Evolutionary conservation across 2,888 invertebrate species (phyloP).

Genomic region (Chorisops tibialis): DNA sequence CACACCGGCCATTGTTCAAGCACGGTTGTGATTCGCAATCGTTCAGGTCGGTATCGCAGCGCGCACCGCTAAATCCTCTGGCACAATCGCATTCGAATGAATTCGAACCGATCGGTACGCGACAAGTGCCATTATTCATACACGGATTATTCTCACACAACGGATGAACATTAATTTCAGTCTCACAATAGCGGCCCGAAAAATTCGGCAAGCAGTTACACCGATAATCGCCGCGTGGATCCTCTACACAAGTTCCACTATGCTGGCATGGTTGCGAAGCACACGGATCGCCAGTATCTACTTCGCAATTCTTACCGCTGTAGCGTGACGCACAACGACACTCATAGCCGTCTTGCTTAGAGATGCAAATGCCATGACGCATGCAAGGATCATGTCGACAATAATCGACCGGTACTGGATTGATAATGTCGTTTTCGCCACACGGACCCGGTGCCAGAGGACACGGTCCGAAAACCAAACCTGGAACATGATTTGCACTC

Average conservation of each 20-base stretch:
- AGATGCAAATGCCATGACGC: conserved; percentile 77
- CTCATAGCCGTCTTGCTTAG: conserved; percentile 72
- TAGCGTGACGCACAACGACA: conserved; percentile 82
- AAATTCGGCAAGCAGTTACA: conserved; percentile 69
- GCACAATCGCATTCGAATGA: conserved; percentile 59
- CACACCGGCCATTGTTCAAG: conserved; percentile 68
- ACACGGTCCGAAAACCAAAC: conserved; percentile 72
- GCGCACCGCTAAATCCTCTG: conserved; percentile 53
- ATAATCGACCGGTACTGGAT: conserved; percentile 62
- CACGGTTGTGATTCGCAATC: conserved; percentile 71
- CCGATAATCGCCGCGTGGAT: conserved; percentile 64
- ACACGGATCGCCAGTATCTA: conserved; percentile 74
- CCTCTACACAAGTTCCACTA: conserved; percentile 69
- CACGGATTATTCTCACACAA: conserved; percentile 76
- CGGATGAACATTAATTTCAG: conserved; percentile 65
- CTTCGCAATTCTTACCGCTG: conserved; percentile 83
- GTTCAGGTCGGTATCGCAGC: conserved; percentile 65
- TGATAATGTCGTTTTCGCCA: conserved; percentile 56
- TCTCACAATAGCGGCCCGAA: conserved; percentile 69
- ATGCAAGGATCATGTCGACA: conserved; percentile 79
- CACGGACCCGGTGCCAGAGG: conserved; percentile 72
- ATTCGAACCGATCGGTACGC: conserved; percentile 59
- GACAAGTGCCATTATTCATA: conserved; percentile 73
- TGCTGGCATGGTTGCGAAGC: conserved; percentile 67
- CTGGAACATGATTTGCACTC: conserved; percentile 58